Evolutionary conservation across 2,797 vertebrate genomes (phyloP).

Genomic region (Xiphophorus birchmanni): DNA sequence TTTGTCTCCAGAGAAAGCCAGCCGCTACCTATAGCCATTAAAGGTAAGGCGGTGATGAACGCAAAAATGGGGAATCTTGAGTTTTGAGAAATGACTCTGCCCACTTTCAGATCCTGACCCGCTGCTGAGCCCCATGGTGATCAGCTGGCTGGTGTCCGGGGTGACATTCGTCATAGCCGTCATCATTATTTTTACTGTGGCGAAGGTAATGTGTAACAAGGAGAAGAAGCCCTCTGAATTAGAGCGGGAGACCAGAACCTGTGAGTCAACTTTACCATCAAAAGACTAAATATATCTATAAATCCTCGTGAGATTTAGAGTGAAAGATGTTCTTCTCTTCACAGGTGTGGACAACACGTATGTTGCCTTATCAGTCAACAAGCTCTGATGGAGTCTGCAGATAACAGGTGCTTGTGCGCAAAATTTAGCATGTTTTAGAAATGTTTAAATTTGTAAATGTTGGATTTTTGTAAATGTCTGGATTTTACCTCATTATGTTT

Average conservation of each 20-base stretch:
- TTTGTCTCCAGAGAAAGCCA: conserved; percentile 83
- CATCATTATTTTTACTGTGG: conserved; percentile 73
- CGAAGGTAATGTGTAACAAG: conserved; percentile 78
- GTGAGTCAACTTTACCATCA: conserved; percentile 57
- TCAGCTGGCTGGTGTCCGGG: conserved; percentile 82
- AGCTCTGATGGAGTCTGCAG: conserved; percentile 61
- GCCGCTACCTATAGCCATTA: conserved; percentile 81
- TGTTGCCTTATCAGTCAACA: conserved; percentile 81
- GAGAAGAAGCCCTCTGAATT: conserved; percentile 78
- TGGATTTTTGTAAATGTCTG: background rate
- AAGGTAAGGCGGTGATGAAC: conserved; percentile 63
- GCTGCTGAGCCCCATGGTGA: conserved; percentile 79
- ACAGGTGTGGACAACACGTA: conserved; percentile 85
- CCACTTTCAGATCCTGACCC: conserved; percentile 75
- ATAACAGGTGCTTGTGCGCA: conserved; percentile 8
- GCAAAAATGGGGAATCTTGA: background rate
- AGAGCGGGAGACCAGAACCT: conserved; percentile 82
- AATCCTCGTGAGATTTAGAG: background rate
- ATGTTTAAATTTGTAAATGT: background rate
- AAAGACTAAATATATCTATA: background rate
- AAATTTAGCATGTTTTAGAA: background rate
- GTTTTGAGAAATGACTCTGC: background rate
- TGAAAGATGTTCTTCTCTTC: conserved; percentile 32
- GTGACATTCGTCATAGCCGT: conserved; percentile 79
- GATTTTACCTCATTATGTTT: background rate